A percentile compares a stretch with the other conserved stretches of the same genome.
Conservation (phyloP, 2,888 invertebrate genomes). For the Melanchra persicariae region DNA sequence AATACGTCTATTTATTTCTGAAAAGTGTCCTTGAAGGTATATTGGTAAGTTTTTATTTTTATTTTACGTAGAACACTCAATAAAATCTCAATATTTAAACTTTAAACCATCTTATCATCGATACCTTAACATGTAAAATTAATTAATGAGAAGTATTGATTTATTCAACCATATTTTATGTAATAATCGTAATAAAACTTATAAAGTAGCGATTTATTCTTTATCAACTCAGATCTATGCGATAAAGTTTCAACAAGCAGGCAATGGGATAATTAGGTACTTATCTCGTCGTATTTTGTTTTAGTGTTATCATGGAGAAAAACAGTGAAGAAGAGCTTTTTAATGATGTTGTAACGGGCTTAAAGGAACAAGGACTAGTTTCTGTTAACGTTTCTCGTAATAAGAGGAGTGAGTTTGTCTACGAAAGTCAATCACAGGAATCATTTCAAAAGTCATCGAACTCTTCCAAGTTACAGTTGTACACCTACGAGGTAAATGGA, state of each 20-base stretch:
- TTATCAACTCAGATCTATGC: neutral
- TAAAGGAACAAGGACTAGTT: conserved; percentile 19
- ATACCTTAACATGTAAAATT: neutral
- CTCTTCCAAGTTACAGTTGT: conserved; percentile 24
- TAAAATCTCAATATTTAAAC: conserved; percentile 1
- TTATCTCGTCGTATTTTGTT: conserved; percentile 8
- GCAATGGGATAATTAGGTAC: conserved; percentile 2
- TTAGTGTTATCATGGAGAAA: conserved; percentile 21
- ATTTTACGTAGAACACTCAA: conserved; percentile 1
- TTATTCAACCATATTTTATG: neutral
- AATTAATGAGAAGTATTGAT: conserved; percentile 1
- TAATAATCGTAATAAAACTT: too few species aligned
- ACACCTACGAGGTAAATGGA: conserved; percentile 13
- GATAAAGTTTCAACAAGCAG: conserved; percentile 8
- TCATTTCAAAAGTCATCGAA: conserved; percentile 7
- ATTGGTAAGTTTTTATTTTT: conserved; percentile 3
- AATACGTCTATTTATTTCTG: conserved; percentile 5
- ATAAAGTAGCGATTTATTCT: neutral
- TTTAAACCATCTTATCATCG: neutral
- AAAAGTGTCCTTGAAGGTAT: conserved; percentile 3
- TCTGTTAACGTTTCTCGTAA: conserved; percentile 17
- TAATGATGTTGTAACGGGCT: conserved; percentile 11
- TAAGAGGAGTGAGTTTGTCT: conserved; percentile 18
- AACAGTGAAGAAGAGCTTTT: conserved; percentile 25
- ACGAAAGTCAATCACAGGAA: conserved; percentile 24